Conservation (phyloP, 2,797 vertebrate genomes). For the Hyperoplus immaculatus region DNA sequence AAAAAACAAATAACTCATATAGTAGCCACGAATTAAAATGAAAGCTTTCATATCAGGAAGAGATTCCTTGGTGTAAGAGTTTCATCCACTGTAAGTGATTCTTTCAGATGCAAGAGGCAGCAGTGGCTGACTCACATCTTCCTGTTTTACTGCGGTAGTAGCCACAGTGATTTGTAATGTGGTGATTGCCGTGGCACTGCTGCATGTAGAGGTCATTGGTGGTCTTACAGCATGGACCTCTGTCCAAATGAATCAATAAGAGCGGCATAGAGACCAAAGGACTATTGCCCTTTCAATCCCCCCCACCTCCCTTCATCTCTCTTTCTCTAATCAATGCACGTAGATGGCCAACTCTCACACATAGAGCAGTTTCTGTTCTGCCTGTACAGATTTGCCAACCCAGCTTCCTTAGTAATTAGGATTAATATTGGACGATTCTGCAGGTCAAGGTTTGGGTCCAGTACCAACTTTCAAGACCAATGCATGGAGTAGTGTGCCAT, state of each 20-base stretch:
- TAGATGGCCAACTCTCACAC: constrained; percentile 7
- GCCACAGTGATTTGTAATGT: constrained; percentile 62
- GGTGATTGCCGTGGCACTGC: constrained; percentile 42
- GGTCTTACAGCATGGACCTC: constrained; percentile 50
- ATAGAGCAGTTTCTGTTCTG: constrained; percentile 1
- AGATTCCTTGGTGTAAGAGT: constrained; percentile 28
- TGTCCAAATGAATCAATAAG: constrained; percentile 62
- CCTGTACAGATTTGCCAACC: constrained; percentile 8
- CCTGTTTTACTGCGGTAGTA: constrained; percentile 51
- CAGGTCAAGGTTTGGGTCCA: background rate
- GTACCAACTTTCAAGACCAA: background rate
- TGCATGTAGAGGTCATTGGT: constrained; percentile 49
- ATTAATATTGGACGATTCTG: constrained; percentile 11
- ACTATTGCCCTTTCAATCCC: constrained; percentile 44
- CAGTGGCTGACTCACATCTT: constrained; percentile 42
- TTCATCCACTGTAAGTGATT: constrained; percentile 46
- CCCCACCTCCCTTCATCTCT: constrained; percentile 1
- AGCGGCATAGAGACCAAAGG: constrained; percentile 24
- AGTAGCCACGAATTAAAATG: constrained; percentile 42
- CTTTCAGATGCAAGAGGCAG: constrained; percentile 45
- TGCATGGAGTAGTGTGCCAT: background rate
- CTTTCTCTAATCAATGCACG: constrained; percentile 15
- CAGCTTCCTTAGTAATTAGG: background rate
- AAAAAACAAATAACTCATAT: constrained; percentile 8
- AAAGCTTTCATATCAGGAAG: constrained; percentile 40